These are phyloP conservation scores for Oryzias melastigma DNA, from an alignment of 2,113 vertebrate species.

Conservation along the genomic window DNA sequence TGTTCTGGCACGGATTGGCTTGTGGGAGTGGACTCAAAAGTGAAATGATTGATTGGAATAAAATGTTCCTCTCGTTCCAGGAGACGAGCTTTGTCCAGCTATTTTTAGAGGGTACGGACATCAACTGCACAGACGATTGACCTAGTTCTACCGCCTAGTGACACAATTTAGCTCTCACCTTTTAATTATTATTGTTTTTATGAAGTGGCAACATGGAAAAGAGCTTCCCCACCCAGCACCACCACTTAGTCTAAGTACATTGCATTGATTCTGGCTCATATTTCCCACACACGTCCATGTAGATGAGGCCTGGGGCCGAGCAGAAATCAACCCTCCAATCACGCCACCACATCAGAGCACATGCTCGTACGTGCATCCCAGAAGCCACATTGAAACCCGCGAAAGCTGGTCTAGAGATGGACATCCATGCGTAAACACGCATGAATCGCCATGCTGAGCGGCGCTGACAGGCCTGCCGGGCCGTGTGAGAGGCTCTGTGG, in stretches of 20 bases:
- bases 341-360: slow-evolving; percentile 1
- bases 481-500: slow-evolving; percentile 45
- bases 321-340: slow-evolving; percentile 49
- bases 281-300: slow-evolving; percentile 57
- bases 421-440: slow-evolving; percentile 9
- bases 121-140: too few relatives aligned
- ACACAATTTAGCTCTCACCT: too few relatives aligned
- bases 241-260: slow-evolving; percentile 8
- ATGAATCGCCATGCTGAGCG: too few relatives aligned
- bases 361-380: not conserved
- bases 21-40: too few relatives aligned
- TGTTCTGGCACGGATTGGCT: too few relatives aligned
- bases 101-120: too few relatives aligned
- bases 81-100: too few relatives aligned
- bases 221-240: not conserved
- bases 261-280: slow-evolving; percentile 47
- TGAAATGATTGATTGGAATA: too few relatives aligned
- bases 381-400: not conserved
- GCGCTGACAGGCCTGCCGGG: slow-evolving; percentile 61
- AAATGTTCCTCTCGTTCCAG: too few relatives aligned
- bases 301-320: slow-evolving; percentile 17
- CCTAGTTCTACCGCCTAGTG: too few relatives aligned
- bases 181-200: too few relatives aligned
- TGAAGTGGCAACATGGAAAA: too few relatives aligned
- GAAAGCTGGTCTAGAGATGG: not conserved